Conservation (phyloP, 2,888 invertebrate species). For the Agrotis clavis region DNA sequence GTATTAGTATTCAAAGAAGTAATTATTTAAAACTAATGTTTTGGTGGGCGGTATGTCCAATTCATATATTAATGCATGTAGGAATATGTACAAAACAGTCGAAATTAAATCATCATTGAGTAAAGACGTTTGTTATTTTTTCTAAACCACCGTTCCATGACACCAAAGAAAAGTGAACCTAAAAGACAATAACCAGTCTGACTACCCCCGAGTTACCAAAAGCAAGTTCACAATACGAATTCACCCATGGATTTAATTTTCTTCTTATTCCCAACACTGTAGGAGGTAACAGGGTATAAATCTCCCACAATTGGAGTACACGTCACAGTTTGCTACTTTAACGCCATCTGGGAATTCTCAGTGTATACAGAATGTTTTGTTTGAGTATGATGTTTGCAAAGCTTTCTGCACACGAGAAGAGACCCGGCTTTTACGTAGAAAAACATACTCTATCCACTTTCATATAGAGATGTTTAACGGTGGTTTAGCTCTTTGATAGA, state of each 20-base stretch:
- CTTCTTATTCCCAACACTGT: slow-evolving; percentile 28
- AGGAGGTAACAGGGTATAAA: slow-evolving; percentile 42
- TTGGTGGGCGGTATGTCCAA: too few relatives aligned
- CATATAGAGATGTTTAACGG: slow-evolving; percentile 2
- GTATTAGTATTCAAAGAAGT: too few relatives aligned
- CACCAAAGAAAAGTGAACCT: too few relatives aligned
- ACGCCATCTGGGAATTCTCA: slow-evolving; percentile 55
- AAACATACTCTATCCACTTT: slow-evolving; percentile 48
- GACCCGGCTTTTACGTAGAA: slow-evolving; percentile 55
- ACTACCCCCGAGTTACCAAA: neutral
- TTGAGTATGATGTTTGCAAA: slow-evolving; percentile 63
- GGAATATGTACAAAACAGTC: too few relatives aligned
- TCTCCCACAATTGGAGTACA: slow-evolving; percentile 44
- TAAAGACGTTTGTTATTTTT: too few relatives aligned
- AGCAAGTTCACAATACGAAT: neutral
- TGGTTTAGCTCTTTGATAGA: slow-evolving; percentile 19
- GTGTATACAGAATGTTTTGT: slow-evolving; percentile 62
- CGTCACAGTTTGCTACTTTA: slow-evolving; percentile 57
- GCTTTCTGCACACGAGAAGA: slow-evolving; percentile 49
- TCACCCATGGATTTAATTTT: slow-evolving; percentile 28
- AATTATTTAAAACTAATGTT: too few relatives aligned
- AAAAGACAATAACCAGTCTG: too few relatives aligned
- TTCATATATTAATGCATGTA: too few relatives aligned
- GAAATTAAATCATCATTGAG: too few relatives aligned
- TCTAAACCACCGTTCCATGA: too few relatives aligned